Percentiles rank a stretch among this genome's conserved stretches.
phyloP scores from a whole-genome alignment of 2,797 vertebrate genomes.

The Peromyscus nudipes region DNA sequence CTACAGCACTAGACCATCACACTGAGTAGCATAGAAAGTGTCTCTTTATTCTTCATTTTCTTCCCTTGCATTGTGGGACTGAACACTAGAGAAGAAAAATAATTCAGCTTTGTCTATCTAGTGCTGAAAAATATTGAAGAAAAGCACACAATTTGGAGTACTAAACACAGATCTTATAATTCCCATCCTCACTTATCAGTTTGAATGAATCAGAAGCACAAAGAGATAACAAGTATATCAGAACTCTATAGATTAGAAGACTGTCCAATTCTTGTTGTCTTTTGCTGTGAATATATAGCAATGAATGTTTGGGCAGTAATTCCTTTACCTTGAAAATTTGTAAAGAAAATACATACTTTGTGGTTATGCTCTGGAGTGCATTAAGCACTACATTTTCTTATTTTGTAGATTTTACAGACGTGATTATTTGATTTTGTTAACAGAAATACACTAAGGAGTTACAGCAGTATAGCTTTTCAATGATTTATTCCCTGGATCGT shows the following conservation, averaged over 20 bases:
- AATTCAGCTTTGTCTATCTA: conserved; percentile 82
- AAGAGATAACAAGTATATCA: conserved; percentile 85
- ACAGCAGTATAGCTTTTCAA: conserved; percentile 22
- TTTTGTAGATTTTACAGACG: conserved; percentile 84
- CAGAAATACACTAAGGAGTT: conserved; percentile 71
- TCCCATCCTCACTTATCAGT: conserved; percentile 78
- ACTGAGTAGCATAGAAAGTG: conserved; percentile 63
- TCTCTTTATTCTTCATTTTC: conserved; percentile 67
- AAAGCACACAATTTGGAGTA: conserved; percentile 68
- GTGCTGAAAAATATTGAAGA: conserved; percentile 67
- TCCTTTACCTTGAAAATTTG: conserved; percentile 83
- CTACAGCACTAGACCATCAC: background rate
- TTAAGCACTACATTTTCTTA: conserved; percentile 76
- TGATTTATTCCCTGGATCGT: conserved; percentile 73
- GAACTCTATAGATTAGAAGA: conserved; percentile 83
- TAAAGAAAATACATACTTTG: conserved; percentile 82
- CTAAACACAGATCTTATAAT: conserved; percentile 83
- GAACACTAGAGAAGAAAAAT: conserved; percentile 77
- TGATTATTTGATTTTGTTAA: conserved; percentile 83
- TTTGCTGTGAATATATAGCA: conserved; percentile 75
- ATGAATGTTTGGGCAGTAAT: conserved; percentile 85
- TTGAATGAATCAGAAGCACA: conserved; percentile 83
- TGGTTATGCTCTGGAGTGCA: conserved; percentile 79
- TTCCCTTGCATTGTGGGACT: conserved; percentile 83
- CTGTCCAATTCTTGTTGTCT: conserved; percentile 79